These are phyloP conservation scores for Calephelis nemesis DNA, from an alignment of 1,140 invertebrate species.

Conservation along the genomic window DNA sequence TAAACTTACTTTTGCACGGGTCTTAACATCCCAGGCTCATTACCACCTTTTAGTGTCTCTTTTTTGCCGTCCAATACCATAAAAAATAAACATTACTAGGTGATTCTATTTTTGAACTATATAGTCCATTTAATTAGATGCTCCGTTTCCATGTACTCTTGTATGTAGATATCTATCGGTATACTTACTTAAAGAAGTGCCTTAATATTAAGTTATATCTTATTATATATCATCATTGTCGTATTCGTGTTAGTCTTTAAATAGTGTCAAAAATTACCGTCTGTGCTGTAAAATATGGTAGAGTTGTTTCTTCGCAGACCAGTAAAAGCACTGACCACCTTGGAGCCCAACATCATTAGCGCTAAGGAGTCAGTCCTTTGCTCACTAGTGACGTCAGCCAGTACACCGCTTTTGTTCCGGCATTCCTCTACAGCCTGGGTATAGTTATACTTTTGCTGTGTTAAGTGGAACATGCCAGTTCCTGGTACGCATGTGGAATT, in stretches of 20 bases:
- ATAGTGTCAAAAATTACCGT: constrained; percentile 37
- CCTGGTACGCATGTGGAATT: constrained; percentile 80
- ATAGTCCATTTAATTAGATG: too few species aligned
- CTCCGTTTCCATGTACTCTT: too few species aligned
- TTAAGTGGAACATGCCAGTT: constrained; percentile 81
- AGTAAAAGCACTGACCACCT: constrained; percentile 72
- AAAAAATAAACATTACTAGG: too few species aligned
- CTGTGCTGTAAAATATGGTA: constrained; percentile 39
- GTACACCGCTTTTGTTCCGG: constrained; percentile 75
- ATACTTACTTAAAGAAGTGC: too few species aligned
- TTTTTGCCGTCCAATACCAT: too few species aligned
- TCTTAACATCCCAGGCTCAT: too few species aligned
- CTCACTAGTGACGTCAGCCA: constrained; percentile 81
- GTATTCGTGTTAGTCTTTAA: not conserved
- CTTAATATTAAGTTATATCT: too few species aligned
- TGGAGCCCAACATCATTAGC: constrained; percentile 53
- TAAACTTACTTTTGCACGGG: too few species aligned
- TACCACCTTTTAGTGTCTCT: too few species aligned
- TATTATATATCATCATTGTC: too few species aligned
- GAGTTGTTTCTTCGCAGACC: constrained; percentile 70
- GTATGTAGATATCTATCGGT: too few species aligned
- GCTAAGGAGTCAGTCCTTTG: constrained; percentile 80
- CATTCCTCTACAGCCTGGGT: constrained; percentile 78
- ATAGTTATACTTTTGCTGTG: constrained; percentile 77
- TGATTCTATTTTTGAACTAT: too few species aligned